Base-by-base conservation (phyloP, 30 jellyfish, hydroid and myxozoan species). In the Pelagia noctiluca region DNA sequence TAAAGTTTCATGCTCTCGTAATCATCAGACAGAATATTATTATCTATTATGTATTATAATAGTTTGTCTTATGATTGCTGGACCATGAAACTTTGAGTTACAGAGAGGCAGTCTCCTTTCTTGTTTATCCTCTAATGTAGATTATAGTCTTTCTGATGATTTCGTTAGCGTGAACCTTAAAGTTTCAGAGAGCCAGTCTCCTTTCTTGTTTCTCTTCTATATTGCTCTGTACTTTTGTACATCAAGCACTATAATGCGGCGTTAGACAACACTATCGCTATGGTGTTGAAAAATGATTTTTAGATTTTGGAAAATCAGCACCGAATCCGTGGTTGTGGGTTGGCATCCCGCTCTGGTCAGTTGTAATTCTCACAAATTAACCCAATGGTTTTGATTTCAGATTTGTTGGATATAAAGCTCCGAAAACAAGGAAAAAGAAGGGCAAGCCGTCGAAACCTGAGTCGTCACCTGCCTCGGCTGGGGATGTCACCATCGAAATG, bases 401-500 rank as follows among this genome's bases (percentile, higher is more conserved):
- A 19, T 52, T 52, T 52, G 26, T 52, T 3, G 68, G 68, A 3
- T 52, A 52, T 19, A 52, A 52, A 19, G 30, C 68, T 52, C 68
- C 68, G 26, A 52, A 52, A 52, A 52, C 21, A 2, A 52, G 21
- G 26, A 19, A 52, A 19, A 52, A 52, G 26, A 52, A 52, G 68
- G 21, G 21, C 16, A 16, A 42, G 16, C 4, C 68, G 4, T 10
- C 16, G 26, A 5, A 52, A 8, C 7, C 21, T 52, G 68, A 52
- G 2, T 5, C 21, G 2, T 8, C 68, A 52, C 8, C 57, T 42
- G 68, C 68, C 4, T 52, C 68, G 21, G 21, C 68, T 3, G 26
- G 26, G 21, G 68, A 52, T 52, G 68, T 52, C 16, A 52, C 68
- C 68, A 52, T 52, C 21, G 68, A 52, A 52, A 52, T 52, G 68